Base-by-base conservation (phyloP, 2,888 invertebrate species). In the Heliconius ismenius region DNA sequence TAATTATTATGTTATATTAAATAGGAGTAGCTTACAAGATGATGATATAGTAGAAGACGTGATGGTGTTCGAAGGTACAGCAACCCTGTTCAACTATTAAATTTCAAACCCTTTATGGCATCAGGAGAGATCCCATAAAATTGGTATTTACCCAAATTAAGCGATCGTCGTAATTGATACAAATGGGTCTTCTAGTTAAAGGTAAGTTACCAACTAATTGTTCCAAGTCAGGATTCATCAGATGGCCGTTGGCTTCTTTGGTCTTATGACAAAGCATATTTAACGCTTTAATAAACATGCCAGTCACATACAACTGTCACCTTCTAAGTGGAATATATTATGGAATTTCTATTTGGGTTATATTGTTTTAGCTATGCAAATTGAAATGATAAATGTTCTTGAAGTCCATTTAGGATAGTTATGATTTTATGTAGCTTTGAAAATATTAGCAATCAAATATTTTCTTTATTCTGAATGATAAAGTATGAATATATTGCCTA, bases 71-170 rank as follows among this genome's bases (percentile, higher is more conserved):
- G 81, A 80, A 78, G 80, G 77, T 83, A 82, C 85, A 86, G 86
- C 84, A 86, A 86, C 84, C 81, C 81, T 78, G 84, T 32, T 70
- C 13, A n/a, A 32, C 85, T 88, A 90, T 89, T 89, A 90, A 89
- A 90, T 90, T 90, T 89, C 84, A 85, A 88, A 90, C 90, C 90
- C 89, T 89, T 90, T 91, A 82, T 70, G 87, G 90, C 89, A 89
- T 88, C 70, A 64, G 36, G 36, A 75, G 74, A 70, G 84, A 86
- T 85, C 83, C 91, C 92, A 90, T 92, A 91, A 92, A 92, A 92
- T 91, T 92, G 91, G 89, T 92, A 90, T 93, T 92, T 91, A 90
- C 89, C 90, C 87, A 92, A 93, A 93, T 93, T 92, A 92, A 93
- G 88, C 87, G 88, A 84, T 83, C 86, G 81, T 83, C 86, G 88